Base-by-base conservation (phyloP, 2,797 vertebrate genomes). In the Yasuhikotakia modesta region DNA sequence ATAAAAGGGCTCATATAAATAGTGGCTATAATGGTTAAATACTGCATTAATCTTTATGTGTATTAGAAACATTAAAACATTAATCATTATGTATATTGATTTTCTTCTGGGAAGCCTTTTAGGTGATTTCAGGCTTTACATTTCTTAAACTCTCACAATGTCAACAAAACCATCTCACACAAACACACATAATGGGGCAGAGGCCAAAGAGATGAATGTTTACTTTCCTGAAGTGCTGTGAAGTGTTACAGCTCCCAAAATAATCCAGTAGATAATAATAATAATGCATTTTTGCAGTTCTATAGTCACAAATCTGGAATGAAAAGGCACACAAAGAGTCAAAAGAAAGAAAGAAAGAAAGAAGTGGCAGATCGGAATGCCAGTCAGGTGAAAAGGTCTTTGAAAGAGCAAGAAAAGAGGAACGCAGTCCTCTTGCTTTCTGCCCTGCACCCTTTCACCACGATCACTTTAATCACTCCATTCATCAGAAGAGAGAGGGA, bases 311-410 rank as follows among this genome's bases (percentile, higher is more conserved):
- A 58, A 63, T 72, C 77, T 63, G 48, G 22, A 32, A 76, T 21
- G 67, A 78, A 79, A 75, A 57, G 57, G 45, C 68, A 64, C 52
- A 22, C 50, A 71, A 76, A 58, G 60, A 27, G 65, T 74, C 45
- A 73, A 67, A 81, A 79, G 66, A 58, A 32, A 73, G 22, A 43
- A 10, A 63, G 19, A 60, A 63, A 63, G 21, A 64, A 83, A 76
- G 27, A 60, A 66, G 68, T 79, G 67, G 22, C 27, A 68, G 64
- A 77, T 60, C 52, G 78, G 70, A 76, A 85, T 61, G 52, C 24
- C 52, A 74, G 71, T 74, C 66, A 64, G 79, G 81, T 81, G 71
- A 84, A 86, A 84, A 68, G 80, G 71, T 76, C 58, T 66, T 30
- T 53, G n/a, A 64, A 64, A 60, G 53, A 73, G 77, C 45, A 82